A percentile compares a stretch with the other conserved stretches of the same genome.
These are phyloP conservation scores for Tetragnatha versicolor DNA, from an alignment of 1,140 invertebrate species.

Conservation along the genomic window DNA sequence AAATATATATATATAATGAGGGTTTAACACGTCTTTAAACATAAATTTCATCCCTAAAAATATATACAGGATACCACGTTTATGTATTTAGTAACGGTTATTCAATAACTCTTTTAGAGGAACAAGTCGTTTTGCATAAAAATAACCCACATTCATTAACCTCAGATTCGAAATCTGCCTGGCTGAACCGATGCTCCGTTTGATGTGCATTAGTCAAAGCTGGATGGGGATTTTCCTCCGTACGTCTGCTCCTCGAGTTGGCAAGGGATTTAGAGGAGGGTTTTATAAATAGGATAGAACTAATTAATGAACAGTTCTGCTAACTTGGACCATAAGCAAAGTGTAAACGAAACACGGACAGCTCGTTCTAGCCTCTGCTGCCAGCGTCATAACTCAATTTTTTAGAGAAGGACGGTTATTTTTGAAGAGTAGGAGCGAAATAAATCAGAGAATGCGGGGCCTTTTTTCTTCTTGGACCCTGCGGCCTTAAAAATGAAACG, in stretches of 20 bases:
- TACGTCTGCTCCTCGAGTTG: slow-evolving; percentile 23
- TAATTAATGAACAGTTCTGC: slow-evolving; percentile 53
- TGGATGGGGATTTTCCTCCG: slow-evolving; percentile 17
- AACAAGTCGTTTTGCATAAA: too few species aligned
- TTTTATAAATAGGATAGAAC: slow-evolving; percentile 53
- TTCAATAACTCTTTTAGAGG: too few species aligned
- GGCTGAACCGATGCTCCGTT: too few species aligned
- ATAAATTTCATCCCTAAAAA: too few species aligned
- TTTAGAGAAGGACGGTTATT: slow-evolving; percentile 41
- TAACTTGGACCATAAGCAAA: slow-evolving; percentile 45
- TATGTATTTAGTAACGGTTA: too few species aligned
- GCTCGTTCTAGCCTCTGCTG: background rate
- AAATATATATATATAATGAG: too few species aligned
- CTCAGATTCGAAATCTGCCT: too few species aligned
- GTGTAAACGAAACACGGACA: slow-evolving; percentile 47
- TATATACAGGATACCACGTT: too few species aligned
- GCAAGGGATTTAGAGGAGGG: slow-evolving; percentile 28
- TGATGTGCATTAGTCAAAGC: background rate
- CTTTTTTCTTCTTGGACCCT: too few species aligned
- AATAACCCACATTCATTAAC: too few species aligned
- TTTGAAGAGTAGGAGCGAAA: slow-evolving; percentile 6
- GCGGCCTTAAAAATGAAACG: too few species aligned
- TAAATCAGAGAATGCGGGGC: slow-evolving; percentile 22
- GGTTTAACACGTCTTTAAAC: too few species aligned
- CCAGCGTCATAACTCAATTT: slow-evolving; percentile 47